Percentiles rank a stretch among this genome's conserved stretches.
Conservation (phyloP, 1,140 invertebrate genomes). For the Eubasilissa regina region DNA sequence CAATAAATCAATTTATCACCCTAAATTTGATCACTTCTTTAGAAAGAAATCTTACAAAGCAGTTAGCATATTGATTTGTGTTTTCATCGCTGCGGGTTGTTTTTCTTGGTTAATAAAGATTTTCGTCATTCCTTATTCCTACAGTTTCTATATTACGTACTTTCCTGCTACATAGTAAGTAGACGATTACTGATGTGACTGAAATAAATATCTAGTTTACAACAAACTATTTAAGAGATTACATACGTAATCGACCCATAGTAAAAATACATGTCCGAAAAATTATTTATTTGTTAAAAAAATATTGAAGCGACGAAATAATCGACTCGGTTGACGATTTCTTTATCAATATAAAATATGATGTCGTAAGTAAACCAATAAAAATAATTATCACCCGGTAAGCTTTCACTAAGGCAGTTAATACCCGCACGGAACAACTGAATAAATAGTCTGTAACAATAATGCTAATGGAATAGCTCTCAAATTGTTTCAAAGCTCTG, state of each 20-base stretch:
- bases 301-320: neutral
- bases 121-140: no score
- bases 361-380: slow-evolving; percentile 40
- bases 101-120: no score
- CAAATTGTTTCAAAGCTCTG: slow-evolving; percentile 35
- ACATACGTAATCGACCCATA: neutral
- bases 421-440: slow-evolving; percentile 45
- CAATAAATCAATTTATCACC: no score
- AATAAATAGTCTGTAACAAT: slow-evolving; percentile 49
- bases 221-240: neutral
- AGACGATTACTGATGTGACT: no score
- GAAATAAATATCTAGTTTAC: no score
- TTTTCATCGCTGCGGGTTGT: no score
- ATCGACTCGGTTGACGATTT: neutral
- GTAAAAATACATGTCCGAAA: neutral
- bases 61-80: no score
- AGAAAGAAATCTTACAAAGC: no score
- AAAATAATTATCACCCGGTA: slow-evolving; percentile 52
- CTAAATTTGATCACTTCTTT: no score
- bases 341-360: slow-evolving; percentile 1
- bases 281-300: neutral
- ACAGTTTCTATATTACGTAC: no score
- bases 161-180: no score
- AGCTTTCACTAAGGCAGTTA: slow-evolving; percentile 41
- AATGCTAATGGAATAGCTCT: slow-evolving; percentile 46